phyloP scores from a whole-genome alignment of 2,888 invertebrate species.

The Dasypogon diadema region DNA sequence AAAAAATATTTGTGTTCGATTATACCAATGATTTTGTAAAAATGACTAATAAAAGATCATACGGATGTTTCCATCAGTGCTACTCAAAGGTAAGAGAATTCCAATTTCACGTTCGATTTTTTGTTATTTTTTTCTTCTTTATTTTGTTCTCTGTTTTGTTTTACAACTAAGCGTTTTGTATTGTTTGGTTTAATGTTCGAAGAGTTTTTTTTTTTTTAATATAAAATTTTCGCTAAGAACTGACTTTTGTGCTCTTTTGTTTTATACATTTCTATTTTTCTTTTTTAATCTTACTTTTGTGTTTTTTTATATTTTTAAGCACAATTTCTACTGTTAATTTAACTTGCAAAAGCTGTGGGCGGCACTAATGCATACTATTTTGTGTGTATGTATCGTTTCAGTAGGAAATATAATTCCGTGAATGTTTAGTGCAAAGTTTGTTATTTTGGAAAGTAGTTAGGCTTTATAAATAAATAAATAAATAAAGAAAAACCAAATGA shows the following conservation, averaged over 20 bases:
- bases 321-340: background rate
- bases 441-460: too few relatives aligned
- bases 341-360: background rate
- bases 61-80: constrained; percentile 68
- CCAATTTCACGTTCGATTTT: constrained; percentile 48
- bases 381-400: too few relatives aligned
- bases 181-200: constrained; percentile 51
- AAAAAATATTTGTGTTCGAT: background rate
- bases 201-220: constrained; percentile 54
- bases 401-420: too few relatives aligned
- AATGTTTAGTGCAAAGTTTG: too few relatives aligned
- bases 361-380: background rate
- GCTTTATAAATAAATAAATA: too few relatives aligned
- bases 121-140: constrained; percentile 54
- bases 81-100: constrained; percentile 67
- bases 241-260: background rate
- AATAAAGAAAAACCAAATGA: background rate
- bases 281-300: background rate
- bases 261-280: too few relatives aligned
- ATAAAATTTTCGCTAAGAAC: too few relatives aligned
- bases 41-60: constrained; percentile 62
- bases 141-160: constrained; percentile 55
- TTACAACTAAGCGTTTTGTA: constrained; percentile 52
- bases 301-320: background rate
- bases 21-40: constrained; percentile 52